These are phyloP conservation scores for Zingel zingel DNA, from an alignment of 2,113 vertebrate species.

Conservation along the genomic window DNA sequence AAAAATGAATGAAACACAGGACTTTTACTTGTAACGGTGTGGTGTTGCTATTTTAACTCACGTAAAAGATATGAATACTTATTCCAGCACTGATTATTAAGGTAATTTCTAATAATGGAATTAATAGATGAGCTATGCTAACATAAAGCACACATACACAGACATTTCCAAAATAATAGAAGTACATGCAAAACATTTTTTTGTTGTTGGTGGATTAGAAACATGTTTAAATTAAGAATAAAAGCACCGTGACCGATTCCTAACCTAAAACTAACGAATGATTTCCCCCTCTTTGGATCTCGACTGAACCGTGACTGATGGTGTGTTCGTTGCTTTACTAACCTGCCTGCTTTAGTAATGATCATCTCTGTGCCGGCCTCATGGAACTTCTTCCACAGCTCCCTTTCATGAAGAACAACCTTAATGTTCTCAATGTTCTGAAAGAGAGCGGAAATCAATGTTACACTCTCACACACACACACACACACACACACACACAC, in stretches of 20 bases:
- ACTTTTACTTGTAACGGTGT: neutral
- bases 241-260: neutral
- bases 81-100: neutral
- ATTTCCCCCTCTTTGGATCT: neutral
- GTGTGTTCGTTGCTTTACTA: slow-evolving; percentile 68
- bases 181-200: neutral
- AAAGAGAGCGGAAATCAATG: slow-evolving; percentile 6
- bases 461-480: neutral
- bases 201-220: neutral
- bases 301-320: neutral
- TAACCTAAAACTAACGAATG: neutral
- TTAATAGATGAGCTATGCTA: neutral
- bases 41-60: neutral
- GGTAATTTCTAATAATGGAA: neutral
- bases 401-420: slow-evolving; percentile 95
- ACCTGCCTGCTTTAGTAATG: slow-evolving; percentile 99
- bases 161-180: neutral
- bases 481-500: no score
- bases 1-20: neutral
- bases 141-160: neutral
- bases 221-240: neutral
- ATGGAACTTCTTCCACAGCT: slow-evolving; percentile 98
- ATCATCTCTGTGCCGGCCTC: slow-evolving; percentile 99
- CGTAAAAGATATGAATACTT: neutral
- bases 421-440: slow-evolving; percentile 98